A percentile compares a stretch with the other conserved stretches of the same genome.
Evolutionary conservation across 2,888 invertebrate species (phyloP).

Genomic region (Leuctra nigra): DNA sequence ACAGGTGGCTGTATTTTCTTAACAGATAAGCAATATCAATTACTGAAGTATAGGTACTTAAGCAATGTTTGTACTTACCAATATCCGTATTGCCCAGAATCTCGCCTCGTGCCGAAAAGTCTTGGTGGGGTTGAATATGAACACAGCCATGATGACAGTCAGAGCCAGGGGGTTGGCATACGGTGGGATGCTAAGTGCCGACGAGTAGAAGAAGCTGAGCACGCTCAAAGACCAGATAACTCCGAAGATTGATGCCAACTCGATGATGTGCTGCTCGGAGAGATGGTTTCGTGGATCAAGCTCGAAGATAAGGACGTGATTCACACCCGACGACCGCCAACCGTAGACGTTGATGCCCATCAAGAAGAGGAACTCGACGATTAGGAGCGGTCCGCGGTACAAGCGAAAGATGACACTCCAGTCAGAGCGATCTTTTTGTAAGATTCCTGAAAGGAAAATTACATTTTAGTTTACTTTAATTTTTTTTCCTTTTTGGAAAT

Average conservation of each 20-base stretch:
- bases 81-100: slow-evolving; percentile 62
- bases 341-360: slow-evolving; percentile 77
- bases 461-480: no score
- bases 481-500: no score
- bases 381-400: slow-evolving; percentile 70
- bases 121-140: slow-evolving; percentile 68
- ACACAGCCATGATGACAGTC: slow-evolving; percentile 56
- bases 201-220: slow-evolving; percentile 60
- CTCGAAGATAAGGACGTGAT: slow-evolving; percentile 78
- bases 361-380: slow-evolving; percentile 67
- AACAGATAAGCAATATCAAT: no score
- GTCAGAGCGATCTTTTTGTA: slow-evolving; percentile 47
- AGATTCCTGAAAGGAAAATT: slow-evolving; percentile 40
- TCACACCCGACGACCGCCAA: slow-evolving; percentile 75
- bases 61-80: no score
- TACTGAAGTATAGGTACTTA: no score
- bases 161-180: slow-evolving; percentile 69
- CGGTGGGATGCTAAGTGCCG: slow-evolving; percentile 62
- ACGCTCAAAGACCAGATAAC: slow-evolving; percentile 66
- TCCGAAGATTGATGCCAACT: slow-evolving; percentile 67
- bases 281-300: slow-evolving; percentile 71
- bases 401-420: slow-evolving; percentile 66
- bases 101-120: slow-evolving; percentile 69
- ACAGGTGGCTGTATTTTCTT: no score
- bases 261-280: slow-evolving; percentile 69